phyloP scores from a whole-genome alignment of 2,888 invertebrate species.

The Pseudococcus jackbeardsleyi region DNA sequence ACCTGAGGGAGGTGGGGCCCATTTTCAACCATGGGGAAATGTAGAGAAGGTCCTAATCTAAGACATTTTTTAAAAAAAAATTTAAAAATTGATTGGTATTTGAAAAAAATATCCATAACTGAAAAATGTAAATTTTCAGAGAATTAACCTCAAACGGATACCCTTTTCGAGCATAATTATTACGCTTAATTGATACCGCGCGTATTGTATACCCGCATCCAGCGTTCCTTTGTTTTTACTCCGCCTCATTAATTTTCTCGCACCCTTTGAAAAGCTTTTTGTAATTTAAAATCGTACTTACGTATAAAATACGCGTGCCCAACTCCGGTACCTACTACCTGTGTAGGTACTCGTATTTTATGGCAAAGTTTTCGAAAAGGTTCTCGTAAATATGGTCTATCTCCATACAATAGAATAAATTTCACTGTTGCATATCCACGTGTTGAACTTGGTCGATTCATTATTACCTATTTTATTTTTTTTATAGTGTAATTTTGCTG shows the following conservation, averaged over 20 bases:
- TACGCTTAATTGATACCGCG: not conserved
- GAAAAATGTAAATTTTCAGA: too few relatives aligned
- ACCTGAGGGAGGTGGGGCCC: too few relatives aligned
- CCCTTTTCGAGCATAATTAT: slow-evolving; percentile 16
- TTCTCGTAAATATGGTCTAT: not conserved
- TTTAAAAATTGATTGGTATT: too few relatives aligned
- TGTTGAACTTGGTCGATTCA: not conserved
- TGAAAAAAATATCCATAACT: too few relatives aligned
- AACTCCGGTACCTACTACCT: not conserved
- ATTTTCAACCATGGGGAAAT: too few relatives aligned
- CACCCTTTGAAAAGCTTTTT: slow-evolving; percentile 26
- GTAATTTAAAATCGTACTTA: not conserved
- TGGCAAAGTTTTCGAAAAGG: not conserved
- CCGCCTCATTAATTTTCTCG: slow-evolving; percentile 19
- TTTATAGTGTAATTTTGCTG: not conserved
- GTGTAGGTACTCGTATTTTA: not conserved
- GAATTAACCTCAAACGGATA: too few relatives aligned
- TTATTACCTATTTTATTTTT: not conserved
- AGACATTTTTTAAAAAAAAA: too few relatives aligned
- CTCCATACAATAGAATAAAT: not conserved
- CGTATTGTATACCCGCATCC: not conserved
- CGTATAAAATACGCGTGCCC: not conserved
- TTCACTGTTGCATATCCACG: not conserved
- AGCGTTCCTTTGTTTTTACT: slow-evolving; percentile 10
- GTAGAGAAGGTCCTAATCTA: too few relatives aligned